Evolutionary conservation across 2,888 invertebrate species (phyloP), one percentile per base, ranked within the genome.

Genomic region (Mactromeris polynyma): DNA sequence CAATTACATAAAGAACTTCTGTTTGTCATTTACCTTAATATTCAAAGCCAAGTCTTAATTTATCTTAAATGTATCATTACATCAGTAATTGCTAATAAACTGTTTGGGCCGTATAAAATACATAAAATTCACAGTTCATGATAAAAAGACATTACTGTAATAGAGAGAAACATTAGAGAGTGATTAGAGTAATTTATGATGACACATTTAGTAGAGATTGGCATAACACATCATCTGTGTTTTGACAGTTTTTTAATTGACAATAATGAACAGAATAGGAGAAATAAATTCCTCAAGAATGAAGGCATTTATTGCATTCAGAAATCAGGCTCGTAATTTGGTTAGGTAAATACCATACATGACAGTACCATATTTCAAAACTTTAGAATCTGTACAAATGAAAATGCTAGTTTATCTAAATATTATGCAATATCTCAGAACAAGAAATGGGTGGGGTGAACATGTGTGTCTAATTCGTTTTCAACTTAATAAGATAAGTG

Each of bases 231-330:
- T 46, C 14, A 46, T 64, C 26, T 26, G 6, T 26, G 11, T n/a
- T 26, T 64, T 64, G 58, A 64, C 58, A 64, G 58, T n/a, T 64
- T 17, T 64, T 64, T 64, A 64, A 64, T 64, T 64, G 58, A 64
- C 58, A 64, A 26, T 64, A 64, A n/a, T n/a, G n/a, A 64, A n/a
- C 58, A n/a, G 26, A 26, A 64, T 26, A 64, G 1, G 58, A 4
- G 7, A 26, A n/a, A 64, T 64, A 64, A 64, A 64, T 64, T 26
- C 26, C 26, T 26, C 46, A 46, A 46, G 11, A 46, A 46, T 46
- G 17, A 9, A 1, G 46, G 14, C 46, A 46, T 17, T 46, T 46
- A 17, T 46, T 46, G 46, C 46, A 46, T 4, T 46, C 14, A 17
- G 46, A 46, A 46, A 46, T 17, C 46, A 46, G 46, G 17, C 46